A percentile compares a stretch with the other conserved stretches of the same genome.
Evolutionary conservation across 1,140 invertebrate genomes (phyloP).

Genomic region (Dendroctonus valens): DNA sequence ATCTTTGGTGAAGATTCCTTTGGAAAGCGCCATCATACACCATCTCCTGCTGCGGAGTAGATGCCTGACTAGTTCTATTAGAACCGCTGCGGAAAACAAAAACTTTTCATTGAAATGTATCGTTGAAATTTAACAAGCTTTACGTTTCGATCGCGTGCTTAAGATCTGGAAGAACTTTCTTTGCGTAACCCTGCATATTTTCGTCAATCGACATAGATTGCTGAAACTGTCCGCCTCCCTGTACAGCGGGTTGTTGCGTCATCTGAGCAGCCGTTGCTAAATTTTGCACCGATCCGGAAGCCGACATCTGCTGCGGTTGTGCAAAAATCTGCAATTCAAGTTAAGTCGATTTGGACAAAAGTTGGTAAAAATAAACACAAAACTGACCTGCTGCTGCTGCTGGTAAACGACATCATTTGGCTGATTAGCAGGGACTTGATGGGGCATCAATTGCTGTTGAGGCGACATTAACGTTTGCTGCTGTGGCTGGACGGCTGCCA

Average conservation of each 20-base stretch:
- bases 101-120: background rate
- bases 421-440: constrained; percentile 16
- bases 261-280: constrained; percentile 28
- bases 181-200: constrained; percentile 21
- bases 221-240: constrained; percentile 23
- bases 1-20: constrained; percentile 58
- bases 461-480: constrained; percentile 12
- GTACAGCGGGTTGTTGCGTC: background rate
- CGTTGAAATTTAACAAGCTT: background rate
- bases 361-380: constrained; percentile 12
- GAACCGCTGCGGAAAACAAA: constrained; percentile 41
- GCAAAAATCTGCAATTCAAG: constrained; percentile 11
- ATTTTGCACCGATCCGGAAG: constrained; percentile 41
- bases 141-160: constrained; percentile 39
- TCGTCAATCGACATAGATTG: constrained; percentile 37
- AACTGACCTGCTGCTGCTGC: constrained; percentile 18
- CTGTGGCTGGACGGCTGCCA: background rate
- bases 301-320: constrained; percentile 28
- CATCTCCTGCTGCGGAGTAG: constrained; percentile 55
- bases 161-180: constrained; percentile 38
- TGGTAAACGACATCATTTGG: constrained; percentile 17
- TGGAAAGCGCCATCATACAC: constrained; percentile 60
- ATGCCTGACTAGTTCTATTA: constrained; percentile 54
- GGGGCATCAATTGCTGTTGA: constrained; percentile 24
- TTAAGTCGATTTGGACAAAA: constrained; percentile 28